A percentile compares a stretch with the other conserved stretches of the same genome.
These are phyloP conservation scores for Cheilosia urbana DNA, from an alignment of 2,888 invertebrate genomes.

Conservation along the genomic window DNA sequence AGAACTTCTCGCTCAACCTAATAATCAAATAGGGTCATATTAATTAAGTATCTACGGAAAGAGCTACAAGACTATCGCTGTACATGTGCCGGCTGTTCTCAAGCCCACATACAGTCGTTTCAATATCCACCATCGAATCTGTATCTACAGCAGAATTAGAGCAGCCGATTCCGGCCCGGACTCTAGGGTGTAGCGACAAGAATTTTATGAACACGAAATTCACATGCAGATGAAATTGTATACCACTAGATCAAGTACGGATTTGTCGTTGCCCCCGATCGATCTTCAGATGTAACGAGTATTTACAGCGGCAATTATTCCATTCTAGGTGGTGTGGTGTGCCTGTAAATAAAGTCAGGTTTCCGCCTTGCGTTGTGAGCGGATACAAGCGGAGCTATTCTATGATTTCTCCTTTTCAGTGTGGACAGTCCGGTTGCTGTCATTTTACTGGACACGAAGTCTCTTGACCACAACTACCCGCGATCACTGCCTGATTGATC, in stretches of 20 bases:
- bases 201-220: slow-evolving; percentile 26
- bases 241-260: slow-evolving; percentile 49
- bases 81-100: slow-evolving; percentile 2
- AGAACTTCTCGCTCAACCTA: slow-evolving; percentile 44
- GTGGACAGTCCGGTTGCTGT: slow-evolving; percentile 59
- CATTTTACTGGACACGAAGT: slow-evolving; percentile 41
- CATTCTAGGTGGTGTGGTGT: slow-evolving; percentile 41
- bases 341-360: slow-evolving; percentile 19
- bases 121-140: slow-evolving; percentile 8
- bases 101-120: slow-evolving; percentile 20
- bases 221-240: slow-evolving; percentile 33
- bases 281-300: slow-evolving; percentile 52
- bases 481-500: slow-evolving; percentile 59
- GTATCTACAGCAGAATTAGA: slow-evolving; percentile 40
- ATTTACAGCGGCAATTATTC: slow-evolving; percentile 56
- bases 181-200: slow-evolving; percentile 21
- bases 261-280: slow-evolving; percentile 41
- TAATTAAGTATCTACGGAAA: slow-evolving; percentile 60
- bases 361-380: slow-evolving; percentile 37
- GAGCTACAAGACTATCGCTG: slow-evolving; percentile 10
- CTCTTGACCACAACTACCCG: slow-evolving; percentile 45
- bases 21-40: slow-evolving; percentile 70
- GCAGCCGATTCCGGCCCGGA: slow-evolving; percentile 9
- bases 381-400: slow-evolving; percentile 22
- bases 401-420: slow-evolving; percentile 70